These are phyloP conservation scores for Cantharis rufa DNA, from an alignment of 2,888 invertebrate species.

Conservation along the genomic window DNA sequence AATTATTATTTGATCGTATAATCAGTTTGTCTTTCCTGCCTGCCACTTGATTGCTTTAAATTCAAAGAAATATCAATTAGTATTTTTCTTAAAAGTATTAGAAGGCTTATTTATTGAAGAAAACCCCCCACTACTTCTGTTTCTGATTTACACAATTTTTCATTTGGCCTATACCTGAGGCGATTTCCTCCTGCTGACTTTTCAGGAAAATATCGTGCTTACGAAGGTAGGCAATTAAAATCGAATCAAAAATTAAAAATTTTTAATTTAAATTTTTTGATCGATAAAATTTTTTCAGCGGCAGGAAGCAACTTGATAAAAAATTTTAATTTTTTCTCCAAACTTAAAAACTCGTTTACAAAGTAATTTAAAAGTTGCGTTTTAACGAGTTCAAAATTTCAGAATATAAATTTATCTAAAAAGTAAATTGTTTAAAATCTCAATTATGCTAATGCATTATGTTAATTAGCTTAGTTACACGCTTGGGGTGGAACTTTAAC, in stretches of 20 bases:
- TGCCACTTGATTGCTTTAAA: too few relatives aligned
- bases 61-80: too few relatives aligned
- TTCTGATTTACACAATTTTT: too few relatives aligned
- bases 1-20: too few relatives aligned
- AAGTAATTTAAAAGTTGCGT: background rate
- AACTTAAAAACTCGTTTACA: background rate
- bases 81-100: too few relatives aligned
- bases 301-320: background rate
- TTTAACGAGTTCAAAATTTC: slow-evolving; percentile 8
- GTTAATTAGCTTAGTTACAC: slow-evolving; percentile 42
- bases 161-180: too few relatives aligned
- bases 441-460: slow-evolving; percentile 41
- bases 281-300: background rate
- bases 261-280: background rate
- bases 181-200: too few relatives aligned
- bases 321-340: background rate
- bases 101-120: too few relatives aligned
- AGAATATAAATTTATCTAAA: slow-evolving; percentile 22
- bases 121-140: too few relatives aligned
- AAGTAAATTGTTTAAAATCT: slow-evolving; percentile 27
- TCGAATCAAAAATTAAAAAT: background rate
- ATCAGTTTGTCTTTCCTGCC: too few relatives aligned
- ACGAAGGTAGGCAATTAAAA: too few relatives aligned
- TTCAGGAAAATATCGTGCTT: too few relatives aligned
- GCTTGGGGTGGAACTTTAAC: slow-evolving; percentile 39